These are phyloP conservation scores for Neopipo cinnamomea DNA, from an alignment of 2,113 vertebrate species.

Conservation along the genomic window DNA sequence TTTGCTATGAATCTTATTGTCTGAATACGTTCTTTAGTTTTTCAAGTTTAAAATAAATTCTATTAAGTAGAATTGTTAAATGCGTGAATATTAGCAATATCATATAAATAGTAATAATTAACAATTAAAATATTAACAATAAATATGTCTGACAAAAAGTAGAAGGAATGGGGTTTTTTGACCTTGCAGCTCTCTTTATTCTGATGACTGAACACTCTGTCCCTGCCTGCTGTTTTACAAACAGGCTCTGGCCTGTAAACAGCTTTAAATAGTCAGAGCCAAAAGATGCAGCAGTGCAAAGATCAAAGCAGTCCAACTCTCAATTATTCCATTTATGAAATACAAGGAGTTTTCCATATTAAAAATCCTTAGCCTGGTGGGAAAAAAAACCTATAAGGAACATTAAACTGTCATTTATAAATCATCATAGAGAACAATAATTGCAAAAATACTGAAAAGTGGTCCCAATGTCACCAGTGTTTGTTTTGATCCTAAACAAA, in stretches of 20 bases:
- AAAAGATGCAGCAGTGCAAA: neutral
- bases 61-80: neutral
- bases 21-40: neutral
- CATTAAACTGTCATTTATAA: neutral
- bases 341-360: neutral
- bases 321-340: neutral
- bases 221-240: neutral
- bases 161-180: fast-evolving
- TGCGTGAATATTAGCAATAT: fast-evolving
- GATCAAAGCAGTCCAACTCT: neutral
- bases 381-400: neutral
- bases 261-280: neutral
- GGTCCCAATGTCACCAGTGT: neutral
- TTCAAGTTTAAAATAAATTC: neutral
- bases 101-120: neutral
- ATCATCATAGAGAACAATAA: neutral
- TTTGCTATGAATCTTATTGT: neutral
- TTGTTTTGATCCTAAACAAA: neutral
- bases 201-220: neutral
- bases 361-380: neutral
- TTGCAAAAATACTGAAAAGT: neutral
- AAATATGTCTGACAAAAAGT: neutral
- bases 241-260: neutral
- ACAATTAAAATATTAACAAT: neutral
- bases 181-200: neutral